phyloP scores from a whole-genome alignment of 2,797 vertebrate species.

The Propithecus perrieri region DNA sequence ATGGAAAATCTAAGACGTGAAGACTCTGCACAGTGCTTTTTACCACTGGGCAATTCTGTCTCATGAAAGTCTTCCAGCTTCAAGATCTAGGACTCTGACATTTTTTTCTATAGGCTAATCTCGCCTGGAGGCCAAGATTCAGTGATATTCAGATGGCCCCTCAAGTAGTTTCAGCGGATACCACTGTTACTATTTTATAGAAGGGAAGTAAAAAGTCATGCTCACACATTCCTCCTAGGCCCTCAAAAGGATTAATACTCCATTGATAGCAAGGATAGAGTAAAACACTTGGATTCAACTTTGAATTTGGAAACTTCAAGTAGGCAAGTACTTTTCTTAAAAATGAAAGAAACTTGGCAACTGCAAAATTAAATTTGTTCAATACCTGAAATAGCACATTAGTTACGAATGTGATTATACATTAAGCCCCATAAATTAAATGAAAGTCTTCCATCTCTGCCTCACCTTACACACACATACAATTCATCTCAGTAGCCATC shows the following conservation, averaged over 20 bases:
- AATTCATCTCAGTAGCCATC: background rate
- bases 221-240: background rate
- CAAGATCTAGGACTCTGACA: background rate
- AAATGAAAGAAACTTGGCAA: constrained; percentile 58
- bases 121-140: background rate
- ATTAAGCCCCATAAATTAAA: constrained; percentile 6
- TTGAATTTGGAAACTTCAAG: constrained; percentile 56
- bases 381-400: constrained; percentile 43
- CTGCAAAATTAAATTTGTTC: constrained; percentile 56
- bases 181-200: background rate
- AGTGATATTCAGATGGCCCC: background rate
- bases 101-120: background rate
- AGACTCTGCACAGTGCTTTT: background rate
- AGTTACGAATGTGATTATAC: constrained; percentile 3
- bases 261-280: constrained; percentile 39
- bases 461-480: no score
- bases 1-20: background rate
- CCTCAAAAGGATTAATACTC: background rate
- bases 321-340: constrained; percentile 40
- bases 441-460: background rate
- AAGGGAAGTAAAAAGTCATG: background rate
- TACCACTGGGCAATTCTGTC: background rate
- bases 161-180: background rate
- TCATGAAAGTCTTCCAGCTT: background rate
- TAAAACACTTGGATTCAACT: constrained; percentile 31